These are phyloP conservation scores for Sphaerodactylus townsendi DNA, from an alignment of 2,113 vertebrate species.

Conservation along the genomic window DNA sequence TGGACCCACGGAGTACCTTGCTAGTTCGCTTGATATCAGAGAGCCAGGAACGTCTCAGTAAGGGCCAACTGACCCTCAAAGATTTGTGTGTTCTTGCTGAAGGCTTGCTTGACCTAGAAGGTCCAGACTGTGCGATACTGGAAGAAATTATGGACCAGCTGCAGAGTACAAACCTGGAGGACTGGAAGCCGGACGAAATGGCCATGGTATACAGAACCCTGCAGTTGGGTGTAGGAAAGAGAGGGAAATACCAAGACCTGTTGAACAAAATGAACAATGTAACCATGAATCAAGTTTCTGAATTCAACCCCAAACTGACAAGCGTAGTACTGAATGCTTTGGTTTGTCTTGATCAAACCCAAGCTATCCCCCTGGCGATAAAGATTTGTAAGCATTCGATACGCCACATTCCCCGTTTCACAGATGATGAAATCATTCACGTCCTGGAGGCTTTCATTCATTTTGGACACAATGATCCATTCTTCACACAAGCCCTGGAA, in stretches of 20 bases:
- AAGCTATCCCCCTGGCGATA: constrained; percentile 78
- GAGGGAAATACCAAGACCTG: constrained; percentile 70
- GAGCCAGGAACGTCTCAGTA: constrained; percentile 74
- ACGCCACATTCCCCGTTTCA: constrained; percentile 78
- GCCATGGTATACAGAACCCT: constrained; percentile 79
- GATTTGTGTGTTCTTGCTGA: constrained; percentile 81
- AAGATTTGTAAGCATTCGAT: constrained; percentile 81
- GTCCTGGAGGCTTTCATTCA: constrained; percentile 84
- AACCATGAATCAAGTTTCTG: constrained; percentile 56
- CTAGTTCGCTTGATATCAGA: constrained; percentile 80
- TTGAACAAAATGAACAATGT: constrained; percentile 79
- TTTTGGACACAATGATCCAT: constrained; percentile 80
- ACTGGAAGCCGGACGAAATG: constrained; percentile 76
- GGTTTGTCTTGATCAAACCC: constrained; percentile 76
- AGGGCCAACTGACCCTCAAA: constrained; percentile 63
- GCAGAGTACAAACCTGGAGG: constrained; percentile 61
- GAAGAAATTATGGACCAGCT: constrained; percentile 74
- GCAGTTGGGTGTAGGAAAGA: constrained; percentile 55
- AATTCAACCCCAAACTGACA: constrained; percentile 71
- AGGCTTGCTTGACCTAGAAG: constrained; percentile 77
- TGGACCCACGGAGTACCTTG: constrained; percentile 79
- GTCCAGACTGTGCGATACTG: constrained; percentile 56
- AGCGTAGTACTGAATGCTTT: constrained; percentile 81
- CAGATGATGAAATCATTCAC: constrained; percentile 74
- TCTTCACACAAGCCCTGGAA: constrained; percentile 83